phyloP scores from a whole-genome alignment of 2,113 vertebrate genomes.

The Engystomops pustulosus region DNA sequence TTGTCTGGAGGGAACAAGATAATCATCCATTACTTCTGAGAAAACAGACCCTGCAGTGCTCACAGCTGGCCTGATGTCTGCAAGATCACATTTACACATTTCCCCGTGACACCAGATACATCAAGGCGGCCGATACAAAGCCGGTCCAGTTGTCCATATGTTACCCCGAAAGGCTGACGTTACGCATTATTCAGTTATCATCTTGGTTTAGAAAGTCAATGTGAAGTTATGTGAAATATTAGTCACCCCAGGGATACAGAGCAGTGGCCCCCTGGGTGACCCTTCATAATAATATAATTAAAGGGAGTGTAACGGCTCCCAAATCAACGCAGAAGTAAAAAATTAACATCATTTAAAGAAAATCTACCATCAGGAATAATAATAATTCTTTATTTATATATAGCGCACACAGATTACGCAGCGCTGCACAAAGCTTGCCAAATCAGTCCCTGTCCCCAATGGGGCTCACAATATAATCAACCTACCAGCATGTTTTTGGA shows the following conservation, averaged over 20 bases:
- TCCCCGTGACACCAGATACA: not conserved
- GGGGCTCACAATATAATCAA: too few relatives aligned
- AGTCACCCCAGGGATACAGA: not conserved
- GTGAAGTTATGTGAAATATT: not conserved
- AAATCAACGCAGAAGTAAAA: too few relatives aligned
- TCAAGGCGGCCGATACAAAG: not conserved
- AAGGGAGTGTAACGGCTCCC: too few relatives aligned
- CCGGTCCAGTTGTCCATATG: not conserved
- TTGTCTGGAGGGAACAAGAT: not conserved
- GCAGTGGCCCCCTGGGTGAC: not conserved
- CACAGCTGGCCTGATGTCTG: not conserved
- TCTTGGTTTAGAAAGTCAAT: not conserved
- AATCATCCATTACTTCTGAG: slow-evolving; percentile 23
- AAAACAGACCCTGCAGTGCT: slow-evolving; percentile 1
- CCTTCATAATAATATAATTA: too few relatives aligned
- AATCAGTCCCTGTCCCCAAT: too few relatives aligned
- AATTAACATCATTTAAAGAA: too few relatives aligned
- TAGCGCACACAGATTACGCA: too few relatives aligned
- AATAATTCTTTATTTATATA: too few relatives aligned
- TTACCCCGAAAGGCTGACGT: not conserved
- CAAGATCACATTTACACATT: not conserved
- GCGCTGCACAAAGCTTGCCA: too few relatives aligned
- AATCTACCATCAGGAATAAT: too few relatives aligned
- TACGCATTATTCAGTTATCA: not conserved
- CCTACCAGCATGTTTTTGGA: too few relatives aligned